A percentile compares a stretch with the other conserved stretches of the same genome.
Conservation (phyloP, 2,888 invertebrate genomes). For the Hemithea aestivaria region DNA sequence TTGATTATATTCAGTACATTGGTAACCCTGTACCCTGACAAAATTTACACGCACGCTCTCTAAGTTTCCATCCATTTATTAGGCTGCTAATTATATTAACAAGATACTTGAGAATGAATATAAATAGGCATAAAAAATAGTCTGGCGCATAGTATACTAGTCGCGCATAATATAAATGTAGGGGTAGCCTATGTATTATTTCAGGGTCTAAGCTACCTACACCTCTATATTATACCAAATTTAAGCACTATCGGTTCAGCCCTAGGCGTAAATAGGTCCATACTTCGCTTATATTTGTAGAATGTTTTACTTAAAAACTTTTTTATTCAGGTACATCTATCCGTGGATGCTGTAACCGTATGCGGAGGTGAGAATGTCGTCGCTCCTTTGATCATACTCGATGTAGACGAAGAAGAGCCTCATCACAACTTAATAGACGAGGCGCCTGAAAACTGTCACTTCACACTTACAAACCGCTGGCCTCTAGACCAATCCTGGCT, state of each 20-base stretch:
- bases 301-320: too few relatives aligned
- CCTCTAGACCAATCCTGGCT: constrained; percentile 62
- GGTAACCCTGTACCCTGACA: not conserved
- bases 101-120: too few relatives aligned
- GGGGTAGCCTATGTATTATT: too few relatives aligned
- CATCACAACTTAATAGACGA: constrained; percentile 49
- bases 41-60: constrained; percentile 5
- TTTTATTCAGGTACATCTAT: constrained; percentile 56
- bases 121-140: too few relatives aligned
- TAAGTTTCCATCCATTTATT: constrained; percentile 8
- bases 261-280: too few relatives aligned
- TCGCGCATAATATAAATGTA: too few relatives aligned
- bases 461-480: constrained; percentile 56
- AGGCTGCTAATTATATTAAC: not conserved
- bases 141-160: too few relatives aligned
- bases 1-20: too few relatives aligned
- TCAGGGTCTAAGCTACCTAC: too few relatives aligned
- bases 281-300: too few relatives aligned
- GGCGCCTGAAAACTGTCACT: constrained; percentile 47
- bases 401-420: constrained; percentile 61
- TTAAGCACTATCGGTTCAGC: too few relatives aligned
- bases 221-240: too few relatives aligned
- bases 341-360: constrained; percentile 42
- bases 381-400: constrained; percentile 57
- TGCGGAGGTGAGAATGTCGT: constrained; percentile 44